These are phyloP conservation scores for Pseudococcus longispinus DNA, from an alignment of 2,888 invertebrate genomes.

Conservation along the genomic window DNA sequence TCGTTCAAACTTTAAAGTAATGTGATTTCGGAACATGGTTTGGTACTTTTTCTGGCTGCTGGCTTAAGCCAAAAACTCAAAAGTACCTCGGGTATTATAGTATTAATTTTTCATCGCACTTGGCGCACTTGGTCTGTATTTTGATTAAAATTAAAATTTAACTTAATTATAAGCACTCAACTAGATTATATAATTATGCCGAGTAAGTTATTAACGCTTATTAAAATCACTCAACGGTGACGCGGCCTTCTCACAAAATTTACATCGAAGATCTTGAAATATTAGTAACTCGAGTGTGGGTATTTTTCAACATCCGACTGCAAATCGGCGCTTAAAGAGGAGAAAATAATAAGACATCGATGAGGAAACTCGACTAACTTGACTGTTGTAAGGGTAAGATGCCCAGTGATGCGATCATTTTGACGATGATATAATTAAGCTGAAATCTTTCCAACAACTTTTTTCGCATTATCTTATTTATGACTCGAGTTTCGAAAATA, in stretches of 20 bases:
- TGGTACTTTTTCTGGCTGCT: neutral
- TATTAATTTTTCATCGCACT: neutral
- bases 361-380: neutral
- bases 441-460: no score
- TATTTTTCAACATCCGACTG: neutral
- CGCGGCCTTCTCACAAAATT: neutral
- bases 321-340: neutral
- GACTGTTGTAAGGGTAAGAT: neutral
- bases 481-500: no score
- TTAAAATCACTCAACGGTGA: constrained; percentile 19
- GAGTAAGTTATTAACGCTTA: constrained; percentile 8
- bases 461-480: no score
- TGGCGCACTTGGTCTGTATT: neutral
- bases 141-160: constrained; percentile 24
- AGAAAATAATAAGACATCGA: neutral
- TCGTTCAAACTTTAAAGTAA: constrained; percentile 30
- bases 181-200: constrained; percentile 10
- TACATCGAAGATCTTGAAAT: neutral
- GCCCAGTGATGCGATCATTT: no score
- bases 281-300: neutral
- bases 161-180: constrained; percentile 11
- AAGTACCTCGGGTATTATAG: constrained; percentile 19
- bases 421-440: no score
- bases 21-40: constrained; percentile 31
- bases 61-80: neutral